phyloP scores from a whole-genome alignment of 2,113 vertebrate species.

The Sander lucioperca region DNA sequence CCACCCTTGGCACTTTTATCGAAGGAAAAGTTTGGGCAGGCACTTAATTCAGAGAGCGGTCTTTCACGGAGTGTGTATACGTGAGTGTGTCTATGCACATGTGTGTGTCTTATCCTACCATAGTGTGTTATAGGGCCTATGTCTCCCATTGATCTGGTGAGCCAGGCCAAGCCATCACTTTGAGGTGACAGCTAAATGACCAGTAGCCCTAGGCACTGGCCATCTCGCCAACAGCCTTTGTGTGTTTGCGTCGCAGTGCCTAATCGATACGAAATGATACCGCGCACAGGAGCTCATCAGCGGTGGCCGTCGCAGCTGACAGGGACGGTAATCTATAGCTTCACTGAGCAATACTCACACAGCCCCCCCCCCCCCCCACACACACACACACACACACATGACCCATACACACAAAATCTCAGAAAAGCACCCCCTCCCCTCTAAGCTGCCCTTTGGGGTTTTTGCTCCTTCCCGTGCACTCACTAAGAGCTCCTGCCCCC shows the following conservation, averaged over 20 bases:
- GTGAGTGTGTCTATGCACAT: constrained; percentile 3
- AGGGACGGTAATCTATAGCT: constrained; percentile 77
- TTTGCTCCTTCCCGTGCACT: constrained; percentile 41
- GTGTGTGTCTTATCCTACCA: constrained; percentile 20
- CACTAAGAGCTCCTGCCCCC: constrained; percentile 34
- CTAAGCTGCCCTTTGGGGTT: constrained; percentile 65
- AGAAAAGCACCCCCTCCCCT: constrained; percentile 29
- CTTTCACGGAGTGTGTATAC: background rate
- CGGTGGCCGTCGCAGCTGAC: constrained; percentile 75
- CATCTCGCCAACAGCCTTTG: constrained; percentile 68
- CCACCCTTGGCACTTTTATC: constrained; percentile 31
- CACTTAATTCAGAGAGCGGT: constrained; percentile 24
- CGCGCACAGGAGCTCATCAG: constrained; percentile 75
- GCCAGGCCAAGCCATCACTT: constrained; percentile 74
- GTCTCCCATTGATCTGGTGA: constrained; percentile 75
- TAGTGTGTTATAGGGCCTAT: constrained; percentile 53
- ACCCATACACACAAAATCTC: constrained; percentile 27
- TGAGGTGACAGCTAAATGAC: constrained; percentile 83
- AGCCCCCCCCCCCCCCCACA: background rate
- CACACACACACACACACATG: background rate
- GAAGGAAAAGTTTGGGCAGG: constrained; percentile 48
- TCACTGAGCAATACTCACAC: constrained; percentile 71
- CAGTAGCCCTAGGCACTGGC: constrained; percentile 68
- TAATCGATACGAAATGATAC: constrained; percentile 81
- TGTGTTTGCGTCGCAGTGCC: constrained; percentile 61